phyloP scores from a whole-genome alignment of 1,140 invertebrate genomes.

The Kradibia gibbosae region DNA sequence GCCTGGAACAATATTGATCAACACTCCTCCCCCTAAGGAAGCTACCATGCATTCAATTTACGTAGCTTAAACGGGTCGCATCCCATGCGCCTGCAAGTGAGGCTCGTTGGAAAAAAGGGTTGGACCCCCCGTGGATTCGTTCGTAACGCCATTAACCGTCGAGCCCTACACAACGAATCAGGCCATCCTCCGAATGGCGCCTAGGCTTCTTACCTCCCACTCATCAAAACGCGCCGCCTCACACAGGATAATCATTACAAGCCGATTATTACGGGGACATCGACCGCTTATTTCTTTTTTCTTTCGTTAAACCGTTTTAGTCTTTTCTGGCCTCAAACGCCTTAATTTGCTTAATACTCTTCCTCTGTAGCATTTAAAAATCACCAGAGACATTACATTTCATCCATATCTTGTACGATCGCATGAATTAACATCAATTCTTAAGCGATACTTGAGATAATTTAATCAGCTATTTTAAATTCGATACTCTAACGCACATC shows the following conservation, averaged over 20 bases:
- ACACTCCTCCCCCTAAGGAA: neutral
- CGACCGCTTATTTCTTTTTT: neutral
- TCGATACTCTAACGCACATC: no score
- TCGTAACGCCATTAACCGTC: neutral
- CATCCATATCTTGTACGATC: no score
- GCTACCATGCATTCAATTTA: neutral
- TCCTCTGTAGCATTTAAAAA: no score
- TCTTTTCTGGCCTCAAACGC: no score
- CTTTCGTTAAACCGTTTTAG: no score
- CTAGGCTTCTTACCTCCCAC: constrained; percentile 58
- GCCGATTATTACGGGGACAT: constrained; percentile 1
- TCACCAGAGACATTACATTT: no score
- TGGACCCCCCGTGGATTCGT: constrained; percentile 60
- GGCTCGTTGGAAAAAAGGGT: constrained; percentile 58
- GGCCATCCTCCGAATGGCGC: constrained; percentile 70
- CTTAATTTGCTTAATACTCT: no score
- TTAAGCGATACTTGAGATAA: no score
- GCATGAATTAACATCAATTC: no score
- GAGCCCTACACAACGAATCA: constrained; percentile 62
- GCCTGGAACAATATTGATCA: neutral
- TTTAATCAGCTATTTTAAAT: no score
- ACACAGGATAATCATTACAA: neutral
- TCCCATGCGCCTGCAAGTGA: neutral
- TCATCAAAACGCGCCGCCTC: neutral
- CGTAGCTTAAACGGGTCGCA: neutral